Conservation (phyloP, 1,140 invertebrate species). For the Triops cancriformis region DNA sequence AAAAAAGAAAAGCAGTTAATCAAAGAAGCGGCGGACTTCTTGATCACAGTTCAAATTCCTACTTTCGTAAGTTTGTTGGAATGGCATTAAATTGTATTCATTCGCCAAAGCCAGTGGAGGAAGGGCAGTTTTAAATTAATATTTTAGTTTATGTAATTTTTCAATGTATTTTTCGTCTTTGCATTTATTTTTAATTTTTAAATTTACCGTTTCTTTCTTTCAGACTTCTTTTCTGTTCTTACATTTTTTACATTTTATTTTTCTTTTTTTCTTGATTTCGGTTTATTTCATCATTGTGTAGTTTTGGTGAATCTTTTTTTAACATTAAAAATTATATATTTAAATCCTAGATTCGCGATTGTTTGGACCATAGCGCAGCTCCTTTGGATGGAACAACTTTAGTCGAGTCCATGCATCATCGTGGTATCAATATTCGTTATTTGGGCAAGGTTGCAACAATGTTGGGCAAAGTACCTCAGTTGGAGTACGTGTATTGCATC, state of each 20-base stretch:
- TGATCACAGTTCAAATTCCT: conserved; percentile 87
- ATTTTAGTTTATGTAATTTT: too few species aligned
- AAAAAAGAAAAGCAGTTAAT: conserved; percentile 79
- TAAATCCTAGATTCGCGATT: conserved; percentile 67
- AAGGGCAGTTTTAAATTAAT: too few species aligned
- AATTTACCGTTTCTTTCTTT: conserved; percentile 10
- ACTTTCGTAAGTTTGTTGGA: conserved; percentile 62
- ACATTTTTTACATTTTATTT: too few species aligned
- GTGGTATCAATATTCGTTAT: conserved; percentile 95
- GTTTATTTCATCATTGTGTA: too few species aligned
- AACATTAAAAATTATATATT: too few species aligned
- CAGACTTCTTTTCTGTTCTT: not conserved
- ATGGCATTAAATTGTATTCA: not conserved
- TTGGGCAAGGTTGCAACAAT: conserved; percentile 77
- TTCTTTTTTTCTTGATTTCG: too few species aligned
- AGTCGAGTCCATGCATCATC: conserved; percentile 82
- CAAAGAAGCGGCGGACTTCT: conserved; percentile 89
- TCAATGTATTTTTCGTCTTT: too few species aligned
- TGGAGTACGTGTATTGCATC: conserved; percentile 81
- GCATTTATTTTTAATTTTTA: conserved; percentile 23
- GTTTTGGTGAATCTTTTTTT: conserved; percentile 29
- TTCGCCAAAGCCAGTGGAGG: too few species aligned
- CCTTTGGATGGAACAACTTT: conserved; percentile 92
- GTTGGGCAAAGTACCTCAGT: conserved; percentile 63
- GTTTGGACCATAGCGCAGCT: conserved; percentile 79